Percentiles rank a stretch among this genome's conserved stretches.
phyloP scores from a whole-genome alignment of 2,797 vertebrate genomes.

The Leptoclinus maculatus region DNA sequence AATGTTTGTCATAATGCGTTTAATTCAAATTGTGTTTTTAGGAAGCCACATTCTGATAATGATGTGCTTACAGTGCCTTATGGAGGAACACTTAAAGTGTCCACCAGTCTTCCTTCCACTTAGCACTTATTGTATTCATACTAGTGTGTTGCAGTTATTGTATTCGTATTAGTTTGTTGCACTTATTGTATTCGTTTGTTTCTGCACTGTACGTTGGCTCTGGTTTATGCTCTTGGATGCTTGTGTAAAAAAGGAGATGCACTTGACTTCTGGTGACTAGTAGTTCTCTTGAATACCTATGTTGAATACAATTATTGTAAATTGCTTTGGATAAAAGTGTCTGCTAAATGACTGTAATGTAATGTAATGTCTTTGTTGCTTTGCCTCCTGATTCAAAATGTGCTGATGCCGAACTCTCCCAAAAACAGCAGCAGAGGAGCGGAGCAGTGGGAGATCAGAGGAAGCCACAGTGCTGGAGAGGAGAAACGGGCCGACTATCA shows the following conservation, averaged over 20 bases:
- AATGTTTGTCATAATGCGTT: neutral
- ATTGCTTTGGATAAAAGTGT: too few relatives aligned
- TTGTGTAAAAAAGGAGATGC: too few relatives aligned
- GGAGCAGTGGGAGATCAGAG: constrained; percentile 46
- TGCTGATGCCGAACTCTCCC: constrained; percentile 49
- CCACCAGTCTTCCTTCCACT: neutral
- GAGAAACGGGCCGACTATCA: constrained; percentile 55
- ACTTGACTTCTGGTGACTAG: too few relatives aligned
- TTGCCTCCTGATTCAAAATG: constrained; percentile 37
- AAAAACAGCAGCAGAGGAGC: constrained; percentile 35
- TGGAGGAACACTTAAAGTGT: constrained; percentile 20
- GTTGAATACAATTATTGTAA: too few relatives aligned
- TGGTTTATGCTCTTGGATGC: too few relatives aligned
- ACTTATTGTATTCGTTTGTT: too few relatives aligned
- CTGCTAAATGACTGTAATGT: too few relatives aligned
- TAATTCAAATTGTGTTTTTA: neutral
- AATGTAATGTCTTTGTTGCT: neutral
- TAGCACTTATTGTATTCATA: too few relatives aligned
- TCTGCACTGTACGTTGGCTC: too few relatives aligned
- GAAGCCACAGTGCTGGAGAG: constrained; percentile 46
- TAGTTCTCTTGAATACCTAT: too few relatives aligned
- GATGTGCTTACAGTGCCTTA: neutral
- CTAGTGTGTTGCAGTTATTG: too few relatives aligned
- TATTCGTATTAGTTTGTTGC: too few relatives aligned
- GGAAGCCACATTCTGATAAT: neutral